phyloP scores from a whole-genome alignment of 2,113 vertebrate genomes.

The Coturnix japonica region DNA sequence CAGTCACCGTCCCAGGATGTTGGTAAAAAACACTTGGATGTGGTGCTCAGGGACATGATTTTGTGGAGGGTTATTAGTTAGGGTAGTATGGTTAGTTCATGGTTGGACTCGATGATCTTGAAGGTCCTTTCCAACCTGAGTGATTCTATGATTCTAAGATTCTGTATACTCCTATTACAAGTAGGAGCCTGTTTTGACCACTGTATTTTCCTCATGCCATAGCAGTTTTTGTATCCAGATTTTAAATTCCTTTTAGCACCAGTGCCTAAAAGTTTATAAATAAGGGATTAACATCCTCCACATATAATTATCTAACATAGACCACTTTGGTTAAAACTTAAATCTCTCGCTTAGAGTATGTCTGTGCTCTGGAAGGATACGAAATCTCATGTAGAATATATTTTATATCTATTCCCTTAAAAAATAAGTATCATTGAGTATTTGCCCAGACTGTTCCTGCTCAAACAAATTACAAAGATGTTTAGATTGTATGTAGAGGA shows the following conservation, averaged over 20 bases:
- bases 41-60: too few species aligned
- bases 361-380: slow-evolving; percentile 15
- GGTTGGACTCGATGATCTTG: too few species aligned
- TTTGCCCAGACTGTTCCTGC: slow-evolving; percentile 33
- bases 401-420: slow-evolving; percentile 53
- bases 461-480: slow-evolving; percentile 51
- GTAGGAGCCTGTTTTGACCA: background rate
- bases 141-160: too few species aligned
- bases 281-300: background rate
- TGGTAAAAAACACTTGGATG: too few species aligned
- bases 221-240: background rate
- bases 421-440: slow-evolving; percentile 35
- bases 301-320: slow-evolving; percentile 7
- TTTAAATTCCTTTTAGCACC: slow-evolving; percentile 1
- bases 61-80: too few species aligned
- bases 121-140: too few species aligned
- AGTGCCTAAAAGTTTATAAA: background rate
- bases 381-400: slow-evolving; percentile 36
- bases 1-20: too few species aligned
- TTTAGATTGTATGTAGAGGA: slow-evolving; percentile 20
- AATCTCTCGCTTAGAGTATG: background rate
- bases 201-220: background rate
- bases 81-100: too few species aligned
- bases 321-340: background rate
- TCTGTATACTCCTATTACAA: background rate